A percentile compares a stretch with the other conserved stretches of the same genome.
phyloP scores from a whole-genome alignment of 2,888 invertebrate genomes.

The Halocaridina rubra region DNA sequence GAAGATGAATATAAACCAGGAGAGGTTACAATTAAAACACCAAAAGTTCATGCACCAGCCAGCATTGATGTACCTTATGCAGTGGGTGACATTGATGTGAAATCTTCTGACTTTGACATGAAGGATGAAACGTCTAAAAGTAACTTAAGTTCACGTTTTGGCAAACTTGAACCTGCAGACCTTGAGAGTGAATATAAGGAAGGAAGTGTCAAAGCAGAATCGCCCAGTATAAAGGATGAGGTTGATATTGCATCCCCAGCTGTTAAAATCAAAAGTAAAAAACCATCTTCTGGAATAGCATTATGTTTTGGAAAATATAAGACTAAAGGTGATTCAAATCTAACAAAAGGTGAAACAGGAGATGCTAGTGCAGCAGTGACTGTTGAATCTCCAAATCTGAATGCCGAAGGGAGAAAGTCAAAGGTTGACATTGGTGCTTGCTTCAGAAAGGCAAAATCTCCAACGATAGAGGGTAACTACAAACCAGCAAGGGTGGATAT shows the following conservation, averaged over 20 bases:
- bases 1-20: slow-evolving; percentile 40
- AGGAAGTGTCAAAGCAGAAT: neutral
- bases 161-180: slow-evolving; percentile 16
- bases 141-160: slow-evolving; percentile 27
- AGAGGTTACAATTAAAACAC: slow-evolving; percentile 7
- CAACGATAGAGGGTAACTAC: slow-evolving; percentile 25
- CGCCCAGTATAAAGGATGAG: neutral
- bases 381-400: neutral
- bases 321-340: neutral
- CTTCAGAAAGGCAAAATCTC: slow-evolving; percentile 10
- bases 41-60: slow-evolving; percentile 1
- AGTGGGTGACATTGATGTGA: neutral
- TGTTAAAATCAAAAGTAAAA: slow-evolving; percentile 21
- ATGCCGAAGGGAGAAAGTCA: slow-evolving; percentile 1
- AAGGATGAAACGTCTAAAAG: slow-evolving; percentile 7
- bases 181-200: slow-evolving; percentile 28
- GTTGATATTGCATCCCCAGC: neutral
- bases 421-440: slow-evolving; percentile 1
- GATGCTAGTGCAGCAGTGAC: too few relatives aligned
- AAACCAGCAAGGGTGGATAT: slow-evolving; percentile 12
- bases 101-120: neutral
- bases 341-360: too few relatives aligned
- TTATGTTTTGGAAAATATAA: slow-evolving; percentile 33
- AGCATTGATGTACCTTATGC: neutral
- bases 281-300: slow-evolving; percentile 15